Base-by-base conservation (phyloP, 2,797 vertebrate genomes). In the Pseudocheirus occidentalis region DNA sequence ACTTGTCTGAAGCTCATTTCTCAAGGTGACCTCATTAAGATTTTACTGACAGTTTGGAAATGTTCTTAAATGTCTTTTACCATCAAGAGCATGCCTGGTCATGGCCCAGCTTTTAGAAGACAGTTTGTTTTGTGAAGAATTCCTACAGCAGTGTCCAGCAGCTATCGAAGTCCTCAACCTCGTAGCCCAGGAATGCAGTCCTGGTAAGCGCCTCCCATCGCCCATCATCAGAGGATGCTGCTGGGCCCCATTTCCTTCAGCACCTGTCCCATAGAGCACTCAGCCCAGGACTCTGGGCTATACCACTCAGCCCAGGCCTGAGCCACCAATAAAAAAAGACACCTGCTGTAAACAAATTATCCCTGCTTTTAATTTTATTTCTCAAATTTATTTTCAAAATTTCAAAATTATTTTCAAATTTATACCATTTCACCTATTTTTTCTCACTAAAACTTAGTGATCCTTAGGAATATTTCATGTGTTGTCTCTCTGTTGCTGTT, bases 61-160 rank as follows among this genome's bases (percentile, higher is more conserved):
- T 95, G n/a, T 96, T 97, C 13, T 96, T 97, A 95, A 50, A 97
- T 21, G 40, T 93, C 0, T 97, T 98, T 98, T 97, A 96, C 96
- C 91, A 29, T 98, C 96, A 97, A 99, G 99, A 98, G 99, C 99
- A 81, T 99, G 99, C 97, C 98, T 99, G 98, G 99, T 99, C 98
- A 99, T 99, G 99, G 99, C 99, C 94, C 99, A 99, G 98, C 99
- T 99, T 93, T 98, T 99, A 97, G 99, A 99, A 98, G 99, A 99
- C 98, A 99, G 99, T 98, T 99, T 99, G 14, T 99, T 99, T 98
- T 99, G 99, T 99, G 99, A 99, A 98, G 99, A 99, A 98, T 99
- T 99, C 98, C 99, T 99, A 98, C 99, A 99, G 97, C 99, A 99
- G 97, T 99, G 99, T 97, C 99, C 99, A 87, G 99, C 99, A 93